Conservation (phyloP, 2,113 vertebrate species). For the Morone saxatilis region DNA sequence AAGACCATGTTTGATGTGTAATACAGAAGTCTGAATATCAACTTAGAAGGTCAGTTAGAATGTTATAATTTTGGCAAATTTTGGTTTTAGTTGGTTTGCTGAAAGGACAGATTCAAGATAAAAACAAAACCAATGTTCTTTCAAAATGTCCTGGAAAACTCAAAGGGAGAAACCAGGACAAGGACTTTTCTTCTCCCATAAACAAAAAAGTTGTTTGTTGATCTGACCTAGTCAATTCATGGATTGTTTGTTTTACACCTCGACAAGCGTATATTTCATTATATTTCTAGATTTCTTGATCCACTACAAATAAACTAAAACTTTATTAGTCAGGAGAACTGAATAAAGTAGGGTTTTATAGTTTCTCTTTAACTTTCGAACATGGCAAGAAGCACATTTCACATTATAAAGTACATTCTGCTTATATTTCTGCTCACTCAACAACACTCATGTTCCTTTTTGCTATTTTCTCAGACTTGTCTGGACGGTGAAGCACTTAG, state of each 20-base stretch:
- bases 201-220: not conserved
- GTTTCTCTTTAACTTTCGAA: not conserved
- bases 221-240: not conserved
- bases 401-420: not conserved
- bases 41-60: not conserved
- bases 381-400: not conserved
- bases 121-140: not conserved
- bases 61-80: not conserved
- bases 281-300: not conserved
- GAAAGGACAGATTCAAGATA: not conserved
- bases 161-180: not conserved
- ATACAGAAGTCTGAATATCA: not conserved
- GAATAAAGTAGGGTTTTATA: not conserved
- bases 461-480: not conserved
- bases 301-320: not conserved
- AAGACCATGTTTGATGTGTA: not conserved
- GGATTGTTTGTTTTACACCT: conserved; percentile 9
- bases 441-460: not conserved
- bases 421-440: not conserved
- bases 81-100: not conserved
- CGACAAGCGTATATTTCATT: conserved; percentile 1
- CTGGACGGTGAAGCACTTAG: not conserved
- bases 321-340: not conserved
- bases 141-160: not conserved
- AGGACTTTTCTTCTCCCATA: not conserved